Base-by-base conservation (phyloP, 2,797 vertebrate genomes). In the Merluccius polli region DNA sequence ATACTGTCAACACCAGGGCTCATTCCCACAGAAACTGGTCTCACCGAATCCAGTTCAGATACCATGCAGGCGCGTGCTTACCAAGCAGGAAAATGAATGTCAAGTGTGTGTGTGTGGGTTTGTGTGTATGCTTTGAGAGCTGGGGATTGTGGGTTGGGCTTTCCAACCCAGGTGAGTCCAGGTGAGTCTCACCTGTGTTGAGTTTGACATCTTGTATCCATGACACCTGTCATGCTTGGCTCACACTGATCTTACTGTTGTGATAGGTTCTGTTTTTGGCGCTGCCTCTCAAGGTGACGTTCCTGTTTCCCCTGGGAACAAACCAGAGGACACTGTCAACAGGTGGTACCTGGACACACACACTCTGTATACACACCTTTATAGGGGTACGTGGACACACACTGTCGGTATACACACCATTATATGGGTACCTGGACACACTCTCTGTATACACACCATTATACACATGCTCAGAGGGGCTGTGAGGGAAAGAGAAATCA, bases 241-340 rank as follows among this genome's bases (percentile, higher is more conserved):
- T 24, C 15, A 24, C n/a, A n/a, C 52, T 59, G 52, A 24, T 21
- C 48, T 59, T 59, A 10, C 9, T 4, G 59, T 65, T 59, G 52
- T 59, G 52, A 59, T 15, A n/a, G 52, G 52, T 24, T n/a, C 52
- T 7, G 21, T 59, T 15, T 59, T 21, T 59, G 52, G 21, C 21
- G 52, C 52, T 18, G 73, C 83, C 82, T 91, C 86, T 89, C 86
- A 87, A 88, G 85, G 77, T 77, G 36, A 71, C 35, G 36, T 30
- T 21, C 73, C 70, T 85, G 82, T 87, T 87, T 84, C 68, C 84
- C 12, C 73, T 89, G 81, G 81, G 73, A 85, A 87, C 83, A 89
- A 80, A 82, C 74, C 32, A 65, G 33, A 77, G 31, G 70, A 70
- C 41, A 63, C 18, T 41, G 2, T 74, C 30, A 48, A 18, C 29